Conservation (phyloP, 2,113 vertebrate genomes). For the Arvicanthis niloticus region DNA sequence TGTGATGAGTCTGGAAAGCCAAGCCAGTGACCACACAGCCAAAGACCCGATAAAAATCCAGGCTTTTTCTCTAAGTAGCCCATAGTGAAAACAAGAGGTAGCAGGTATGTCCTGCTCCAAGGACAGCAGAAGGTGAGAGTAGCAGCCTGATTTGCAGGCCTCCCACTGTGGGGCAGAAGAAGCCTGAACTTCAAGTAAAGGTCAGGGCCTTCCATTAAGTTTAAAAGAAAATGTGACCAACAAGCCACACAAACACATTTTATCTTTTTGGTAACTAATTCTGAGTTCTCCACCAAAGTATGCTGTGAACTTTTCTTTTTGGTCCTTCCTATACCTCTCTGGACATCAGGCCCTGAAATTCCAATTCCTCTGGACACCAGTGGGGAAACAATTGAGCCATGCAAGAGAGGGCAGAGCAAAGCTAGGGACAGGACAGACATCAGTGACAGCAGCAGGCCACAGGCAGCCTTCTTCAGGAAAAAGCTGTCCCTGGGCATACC, state of each 20-base stretch:
- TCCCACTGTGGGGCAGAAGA: fast-evolving
- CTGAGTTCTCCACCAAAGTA: slow-evolving; percentile 8
- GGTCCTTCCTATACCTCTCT: not conserved
- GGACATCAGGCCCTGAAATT: not conserved
- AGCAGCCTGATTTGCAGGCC: not conserved
- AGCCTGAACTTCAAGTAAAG: not conserved
- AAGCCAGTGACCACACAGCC: slow-evolving; percentile 42
- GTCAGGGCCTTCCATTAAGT: not conserved
- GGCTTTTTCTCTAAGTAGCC: not conserved
- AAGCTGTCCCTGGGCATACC: not conserved
- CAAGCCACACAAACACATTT: not conserved
- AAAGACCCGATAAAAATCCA: not conserved
- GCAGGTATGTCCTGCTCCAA: not conserved
- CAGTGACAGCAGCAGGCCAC: not conserved
- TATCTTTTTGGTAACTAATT: not conserved
- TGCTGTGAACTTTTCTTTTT: not conserved
- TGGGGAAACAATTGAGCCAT: not conserved
- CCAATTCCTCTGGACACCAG: not conserved
- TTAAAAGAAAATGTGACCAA: not conserved
- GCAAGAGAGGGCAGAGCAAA: not conserved
- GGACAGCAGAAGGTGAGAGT: not conserved
- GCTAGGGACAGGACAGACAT: not conserved
- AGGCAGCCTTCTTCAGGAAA: not conserved
- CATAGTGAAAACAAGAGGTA: not conserved
- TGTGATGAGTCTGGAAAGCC: not conserved